Evolutionary conservation across 1,140 invertebrate species (phyloP), one percentile per base, ranked within the genome.

Genomic region (Dreissena polymorpha): DNA sequence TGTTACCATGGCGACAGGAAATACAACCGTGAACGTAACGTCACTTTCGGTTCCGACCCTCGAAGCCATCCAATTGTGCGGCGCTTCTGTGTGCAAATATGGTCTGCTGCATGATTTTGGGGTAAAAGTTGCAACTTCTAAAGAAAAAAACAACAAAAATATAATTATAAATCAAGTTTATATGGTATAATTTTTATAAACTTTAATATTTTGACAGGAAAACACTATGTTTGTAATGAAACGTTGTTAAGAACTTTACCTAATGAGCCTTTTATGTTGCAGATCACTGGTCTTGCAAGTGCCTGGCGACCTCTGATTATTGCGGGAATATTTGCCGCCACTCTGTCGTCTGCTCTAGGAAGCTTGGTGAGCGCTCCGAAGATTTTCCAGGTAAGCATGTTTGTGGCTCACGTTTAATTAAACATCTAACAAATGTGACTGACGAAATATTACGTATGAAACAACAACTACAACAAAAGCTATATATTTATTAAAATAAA

Each of bases 281-380:
- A 95, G 93, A 92, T 93, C 25, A 98, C 99, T 96, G 97, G 98
- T 92, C 93, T 97, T 67, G 97, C 97, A 93, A 97, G 97, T 8
- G 94, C 95, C 0, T 98, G 96, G 95, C 96, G 96, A 13, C 97
- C 97, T 0, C 94, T 99, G 0, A 99, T 99, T 89, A 98, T 98
- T 89, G 96, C 96, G 6, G 98, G 98, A 8, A 99, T 98, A 91
- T 99, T 98, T 93, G 98, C 98, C 0, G 98, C 98, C 0, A 99
- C 98, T 0, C 93, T 99, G 0, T 98, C 97, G 29, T 99, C 98
- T 6, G 98, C 98, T 2, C 93, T 99, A 6, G 99, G 98, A 0
- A 98, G 98, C 93, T 94, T 99, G 39, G 94, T 99, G 25, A 98
- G 97, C 8, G 98, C 99, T 0, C 98, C 98, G 0, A 94, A 95